A percentile compares a stretch with the other conserved stretches of the same genome.
phyloP scores from a whole-genome alignment of 2,113 vertebrate genomes.

The Rhabdomys dilectus region DNA sequence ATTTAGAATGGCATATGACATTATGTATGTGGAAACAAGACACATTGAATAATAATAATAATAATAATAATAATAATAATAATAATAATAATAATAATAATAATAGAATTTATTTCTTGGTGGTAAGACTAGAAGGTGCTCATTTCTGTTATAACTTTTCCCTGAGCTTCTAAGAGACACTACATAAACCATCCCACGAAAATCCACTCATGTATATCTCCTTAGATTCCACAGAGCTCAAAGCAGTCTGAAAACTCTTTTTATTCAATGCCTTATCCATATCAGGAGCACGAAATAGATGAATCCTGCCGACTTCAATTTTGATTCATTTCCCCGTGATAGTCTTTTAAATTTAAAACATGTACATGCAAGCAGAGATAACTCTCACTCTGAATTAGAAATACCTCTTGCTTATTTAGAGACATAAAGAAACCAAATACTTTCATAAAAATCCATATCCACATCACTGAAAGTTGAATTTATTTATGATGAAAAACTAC shows the following conservation, averaged over 20 bases:
- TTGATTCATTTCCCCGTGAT: conserved; percentile 52
- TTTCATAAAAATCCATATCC: conserved; percentile 64
- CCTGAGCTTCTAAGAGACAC: not conserved
- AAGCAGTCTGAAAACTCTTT: not conserved
- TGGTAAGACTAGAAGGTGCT: not conserved
- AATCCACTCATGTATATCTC: not conserved
- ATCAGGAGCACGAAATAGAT: conserved; percentile 11
- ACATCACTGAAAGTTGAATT: conserved; percentile 56
- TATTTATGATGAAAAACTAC: conserved; percentile 62
- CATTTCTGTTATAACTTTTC: not conserved
- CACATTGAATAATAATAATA: not conserved
- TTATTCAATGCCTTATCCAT: not conserved
- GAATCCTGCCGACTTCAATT: conserved; percentile 34
- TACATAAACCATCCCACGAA: not conserved
- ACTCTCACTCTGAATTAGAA: conserved; percentile 78
- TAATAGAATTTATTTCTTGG: conserved; percentile 9
- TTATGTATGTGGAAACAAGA: not conserved
- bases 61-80: too few relatives aligned
- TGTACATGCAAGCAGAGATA: conserved; percentile 67
- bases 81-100: not conserved
- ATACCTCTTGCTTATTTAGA: conserved; percentile 73
- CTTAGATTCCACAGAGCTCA: not conserved
- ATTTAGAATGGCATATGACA: not conserved
- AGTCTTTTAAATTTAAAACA: conserved; percentile 82
- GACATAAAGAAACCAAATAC: conserved; percentile 72